Base-by-base conservation (phyloP, 2,797 vertebrate genomes). In the Phataginus tetradactyla region DNA sequence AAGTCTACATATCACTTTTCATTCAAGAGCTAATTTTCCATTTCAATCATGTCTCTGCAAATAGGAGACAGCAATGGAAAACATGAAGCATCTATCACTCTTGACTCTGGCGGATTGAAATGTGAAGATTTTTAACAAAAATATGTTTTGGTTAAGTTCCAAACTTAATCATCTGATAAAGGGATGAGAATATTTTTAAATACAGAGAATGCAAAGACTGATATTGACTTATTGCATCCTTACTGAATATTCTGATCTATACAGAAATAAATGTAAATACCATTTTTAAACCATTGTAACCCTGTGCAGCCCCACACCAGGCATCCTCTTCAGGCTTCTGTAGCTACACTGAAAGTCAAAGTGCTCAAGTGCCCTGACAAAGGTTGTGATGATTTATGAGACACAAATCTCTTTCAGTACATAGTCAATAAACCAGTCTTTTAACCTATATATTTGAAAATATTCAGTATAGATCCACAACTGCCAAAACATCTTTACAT, bases 401-500 rank as follows among this genome's bases (percentile, higher is more conserved):
- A 91, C 1, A 94, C 2, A 75, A 55, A 42, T 83, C 23, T 86
- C 10, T 80, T 97, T 64, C 4, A 84, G 0, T 39, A 71, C 79
- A 32, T 53, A 25, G 90, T 12, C 95, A 97, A 96, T 93, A 96
- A 86, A 49, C 23, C 9, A 91, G 17, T 27, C 17, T 23, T 95
- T 92, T 94, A 86, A 69, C 45, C 37, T 83, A 86, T 49, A 75
- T 71, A 88, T 93, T 84, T 88, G 59, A 94, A 96, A 83, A 6
- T 93, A 97, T 87, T 59, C 1, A 71, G 13, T 89, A 90, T 68
- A 87, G 59, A 94, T 68, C 80, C 75, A 9, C 53, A 83, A 53
- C 94, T 95, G 87, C 34, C 68, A 94, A 90, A 94, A 95, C 29
- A 95, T 79, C 57, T 78, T 90, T 75, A 63, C 15, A 27, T 75